Evolutionary conservation across 2,888 invertebrate genomes (phyloP), one percentile per base, ranked within the genome.

Genomic region (Gonocerus acuteangulatus): DNA sequence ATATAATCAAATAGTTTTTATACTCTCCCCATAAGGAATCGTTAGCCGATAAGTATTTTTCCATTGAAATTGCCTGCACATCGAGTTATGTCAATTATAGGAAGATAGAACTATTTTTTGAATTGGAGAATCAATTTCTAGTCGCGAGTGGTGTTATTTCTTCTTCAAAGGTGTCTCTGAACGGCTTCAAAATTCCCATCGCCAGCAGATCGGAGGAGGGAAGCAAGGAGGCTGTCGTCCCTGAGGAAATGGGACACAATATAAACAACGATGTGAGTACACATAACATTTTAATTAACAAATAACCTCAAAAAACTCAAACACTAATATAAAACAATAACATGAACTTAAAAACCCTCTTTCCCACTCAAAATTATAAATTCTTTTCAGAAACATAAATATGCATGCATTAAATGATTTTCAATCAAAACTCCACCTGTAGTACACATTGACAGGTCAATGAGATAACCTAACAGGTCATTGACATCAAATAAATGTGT

Each of bases 111-210:
- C 27, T 27, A 9, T 27, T 6, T 19, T 19, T 36, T 18, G 3
- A 6, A 21, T 9, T 18, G 0, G 1, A 1, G 16, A 18, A 13
- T 16, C n/a, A 19, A 34, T 51, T 22, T 2, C 42, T 3, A 42
- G 13, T 1, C 36, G 32, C 32, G 11, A 51, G 51, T 51, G 51
- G 51, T 34, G 51, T 36, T 34, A 32, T 34, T 34, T 1, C 1
- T n/a, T 32, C 13, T 3, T 36, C 13, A 34, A 51, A 36, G n/a
- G 54, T 54, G 39, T 51, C 51, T 9, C 36, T 19, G 15, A 64
- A 62, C 67, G 67, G 67, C 67, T 62, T 65, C 64, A 68, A 47
- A 44, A 68, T 68, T 68, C 67, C 67, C 61, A 66, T 68, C 62
- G 66, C 67, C 42, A 68, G 63, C 58, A 62, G 62, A 64, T 57